These are phyloP conservation scores for Porites australiensis DNA, from an alignment of 64 coral and sea anemone genomes.

Conservation along the genomic window DNA sequence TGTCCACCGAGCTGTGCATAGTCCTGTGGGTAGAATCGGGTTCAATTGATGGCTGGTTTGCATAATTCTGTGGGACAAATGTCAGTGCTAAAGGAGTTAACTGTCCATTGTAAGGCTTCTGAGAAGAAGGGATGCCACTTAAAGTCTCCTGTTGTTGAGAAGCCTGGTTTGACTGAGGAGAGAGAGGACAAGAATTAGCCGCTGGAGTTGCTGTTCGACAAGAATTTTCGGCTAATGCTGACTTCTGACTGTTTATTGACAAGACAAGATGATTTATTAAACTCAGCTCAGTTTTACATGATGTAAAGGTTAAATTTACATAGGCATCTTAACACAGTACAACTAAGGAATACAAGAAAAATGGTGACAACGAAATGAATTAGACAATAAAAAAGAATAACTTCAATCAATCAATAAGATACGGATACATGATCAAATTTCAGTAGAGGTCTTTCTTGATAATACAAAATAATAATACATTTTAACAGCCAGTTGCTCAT, in stretches of 20 bases:
- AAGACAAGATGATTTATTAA: too few species aligned
- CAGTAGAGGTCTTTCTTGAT: too few species aligned
- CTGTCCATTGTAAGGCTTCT: not conserved
- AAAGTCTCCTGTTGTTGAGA: not conserved
- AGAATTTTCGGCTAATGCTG: not conserved
- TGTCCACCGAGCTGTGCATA: not conserved
- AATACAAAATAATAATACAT: too few species aligned
- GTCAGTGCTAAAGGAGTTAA: not conserved
- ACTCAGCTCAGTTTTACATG: too few species aligned
- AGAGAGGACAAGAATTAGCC: not conserved
- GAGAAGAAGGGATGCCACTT: not conserved
- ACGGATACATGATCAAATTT: too few species aligned
- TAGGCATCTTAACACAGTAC: too few species aligned
- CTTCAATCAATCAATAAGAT: not conserved
- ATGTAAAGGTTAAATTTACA: too few species aligned
- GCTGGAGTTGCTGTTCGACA: not conserved
- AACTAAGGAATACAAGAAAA: too few species aligned
- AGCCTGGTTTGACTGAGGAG: not conserved
- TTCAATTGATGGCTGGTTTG: not conserved
- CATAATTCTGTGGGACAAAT: not conserved
- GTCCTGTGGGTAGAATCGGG: not conserved
- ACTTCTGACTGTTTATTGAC: not conserved
- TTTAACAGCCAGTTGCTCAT: too few species aligned
- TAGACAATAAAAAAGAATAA: not conserved
- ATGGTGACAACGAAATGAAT: too few species aligned